Percentiles rank a stretch among this genome's conserved stretches.
phyloP scores from a whole-genome alignment of 2,797 vertebrate genomes.

The Bufotes viridis region DNA sequence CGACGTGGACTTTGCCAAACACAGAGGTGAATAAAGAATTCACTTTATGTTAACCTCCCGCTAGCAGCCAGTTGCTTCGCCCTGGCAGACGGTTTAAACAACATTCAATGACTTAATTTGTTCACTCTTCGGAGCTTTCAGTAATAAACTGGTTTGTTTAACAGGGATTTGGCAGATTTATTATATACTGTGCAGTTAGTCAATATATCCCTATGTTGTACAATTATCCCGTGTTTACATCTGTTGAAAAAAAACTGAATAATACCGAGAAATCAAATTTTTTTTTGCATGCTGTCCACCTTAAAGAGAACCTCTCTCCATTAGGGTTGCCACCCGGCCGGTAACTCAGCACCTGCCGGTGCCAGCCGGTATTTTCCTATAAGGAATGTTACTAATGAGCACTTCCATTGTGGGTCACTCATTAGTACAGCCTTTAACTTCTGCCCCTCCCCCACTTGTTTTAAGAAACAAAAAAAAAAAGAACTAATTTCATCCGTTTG shows the following conservation, averaged over 20 bases:
- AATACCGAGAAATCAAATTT: background rate
- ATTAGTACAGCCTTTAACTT: too few relatives aligned
- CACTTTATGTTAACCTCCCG: conserved; percentile 45
- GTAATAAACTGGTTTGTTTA: conserved; percentile 38
- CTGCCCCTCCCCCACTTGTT: too few relatives aligned
- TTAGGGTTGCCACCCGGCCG: too few relatives aligned
- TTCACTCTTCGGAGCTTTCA: conserved; percentile 25
- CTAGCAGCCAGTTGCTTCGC: background rate
- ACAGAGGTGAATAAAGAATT: conserved; percentile 71
- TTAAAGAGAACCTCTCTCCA: too few relatives aligned
- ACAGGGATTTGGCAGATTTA: background rate
- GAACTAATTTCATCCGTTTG: too few relatives aligned
- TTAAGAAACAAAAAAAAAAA: too few relatives aligned
- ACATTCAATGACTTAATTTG: conserved; percentile 47
- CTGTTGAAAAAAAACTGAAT: background rate
- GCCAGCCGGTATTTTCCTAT: too few relatives aligned
- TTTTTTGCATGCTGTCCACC: background rate
- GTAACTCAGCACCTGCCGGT: too few relatives aligned
- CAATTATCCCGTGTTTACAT: background rate
- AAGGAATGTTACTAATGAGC: too few relatives aligned
- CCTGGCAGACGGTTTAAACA: conserved; percentile 19
- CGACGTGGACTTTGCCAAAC: conserved; percentile 63
- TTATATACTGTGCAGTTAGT: too few relatives aligned
- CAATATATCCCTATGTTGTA: background rate
- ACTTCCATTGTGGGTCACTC: too few relatives aligned